Conservation (phyloP, 2,113 vertebrate genomes). For the Oxyruncus cristatus region DNA sequence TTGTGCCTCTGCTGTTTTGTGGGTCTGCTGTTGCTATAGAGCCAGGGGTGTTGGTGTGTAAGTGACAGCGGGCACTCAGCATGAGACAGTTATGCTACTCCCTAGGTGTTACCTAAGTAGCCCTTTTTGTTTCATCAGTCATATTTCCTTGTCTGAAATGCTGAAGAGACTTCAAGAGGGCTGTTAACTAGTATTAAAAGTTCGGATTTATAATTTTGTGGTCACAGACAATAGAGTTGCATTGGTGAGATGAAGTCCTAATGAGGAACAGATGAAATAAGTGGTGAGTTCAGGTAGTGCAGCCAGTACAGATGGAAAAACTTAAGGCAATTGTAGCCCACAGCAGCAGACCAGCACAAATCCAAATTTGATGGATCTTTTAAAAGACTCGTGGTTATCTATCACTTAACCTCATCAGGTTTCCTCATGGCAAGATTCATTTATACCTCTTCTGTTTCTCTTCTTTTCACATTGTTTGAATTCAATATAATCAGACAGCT, state of each 20-base stretch:
- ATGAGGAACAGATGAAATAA: neutral
- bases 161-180: neutral
- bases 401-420: neutral
- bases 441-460: neutral
- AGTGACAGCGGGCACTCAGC: neutral
- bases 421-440: neutral
- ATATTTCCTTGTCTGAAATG: neutral
- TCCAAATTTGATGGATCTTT: neutral
- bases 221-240: neutral
- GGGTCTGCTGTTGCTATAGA: neutral
- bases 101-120: neutral
- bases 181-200: neutral
- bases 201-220: neutral
- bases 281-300: neutral
- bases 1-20: neutral
- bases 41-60: rapidly evolving
- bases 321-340: neutral
- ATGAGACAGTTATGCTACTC: neutral
- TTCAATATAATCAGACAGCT: neutral
- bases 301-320: neutral
- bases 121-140: neutral
- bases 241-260: neutral
- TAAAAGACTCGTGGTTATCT: neutral
- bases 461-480: neutral
- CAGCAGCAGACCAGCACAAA: neutral